phyloP scores from a whole-genome alignment of 1,140 invertebrate genomes.

The Cyclina sinensis region DNA sequence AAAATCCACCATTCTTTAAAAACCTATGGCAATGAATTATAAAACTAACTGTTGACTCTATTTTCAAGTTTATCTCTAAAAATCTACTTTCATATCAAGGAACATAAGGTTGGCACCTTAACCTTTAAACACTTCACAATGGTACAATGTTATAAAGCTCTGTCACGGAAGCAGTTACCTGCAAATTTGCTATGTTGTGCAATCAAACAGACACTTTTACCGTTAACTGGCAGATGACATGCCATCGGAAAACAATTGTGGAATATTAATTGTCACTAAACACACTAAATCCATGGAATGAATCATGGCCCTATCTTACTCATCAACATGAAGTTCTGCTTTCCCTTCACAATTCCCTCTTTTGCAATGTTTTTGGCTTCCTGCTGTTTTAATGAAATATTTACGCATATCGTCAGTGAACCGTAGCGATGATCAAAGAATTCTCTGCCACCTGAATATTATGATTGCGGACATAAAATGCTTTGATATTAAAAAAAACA shows the following conservation, averaged over 20 bases:
- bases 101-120: too few relatives aligned
- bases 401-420: slow-evolving; percentile 5
- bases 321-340: background rate
- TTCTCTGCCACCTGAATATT: slow-evolving; percentile 30
- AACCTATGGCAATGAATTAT: too few relatives aligned
- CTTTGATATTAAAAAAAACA: slow-evolving; percentile 24
- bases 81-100: too few relatives aligned
- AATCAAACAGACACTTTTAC: background rate
- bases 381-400: slow-evolving; percentile 28
- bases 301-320: background rate
- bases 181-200: background rate
- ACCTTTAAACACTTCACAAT: too few relatives aligned
- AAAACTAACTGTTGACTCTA: too few relatives aligned
- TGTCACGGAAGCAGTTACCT: background rate
- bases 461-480: slow-evolving; percentile 24
- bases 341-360: background rate
- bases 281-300: background rate
- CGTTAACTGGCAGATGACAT: too few relatives aligned
- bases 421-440: slow-evolving; percentile 21
- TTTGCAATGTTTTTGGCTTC: slow-evolving; percentile 1
- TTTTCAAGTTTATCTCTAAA: too few relatives aligned
- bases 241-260: background rate
- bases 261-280: background rate
- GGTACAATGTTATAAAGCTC: too few relatives aligned
- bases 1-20: too few relatives aligned